Evolutionary conservation across 2,113 vertebrate genomes (phyloP).

Genomic region (Kobus ellipsiprymnus): DNA sequence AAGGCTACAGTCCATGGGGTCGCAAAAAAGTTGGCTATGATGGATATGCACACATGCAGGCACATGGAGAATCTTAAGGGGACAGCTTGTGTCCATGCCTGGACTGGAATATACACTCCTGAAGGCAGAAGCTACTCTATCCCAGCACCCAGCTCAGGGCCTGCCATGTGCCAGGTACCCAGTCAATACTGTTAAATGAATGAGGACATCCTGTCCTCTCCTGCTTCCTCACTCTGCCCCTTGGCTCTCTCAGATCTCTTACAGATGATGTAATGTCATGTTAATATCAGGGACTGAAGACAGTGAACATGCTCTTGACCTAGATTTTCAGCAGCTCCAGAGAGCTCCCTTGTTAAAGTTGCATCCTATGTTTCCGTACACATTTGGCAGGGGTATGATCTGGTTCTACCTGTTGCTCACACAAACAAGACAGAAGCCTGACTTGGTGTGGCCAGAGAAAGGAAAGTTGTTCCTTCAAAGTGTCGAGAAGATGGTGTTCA

Average conservation of each 20-base stretch:
- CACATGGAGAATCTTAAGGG: not conserved
- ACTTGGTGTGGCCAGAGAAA: not conserved
- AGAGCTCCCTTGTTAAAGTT: not conserved
- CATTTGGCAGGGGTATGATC: not conserved
- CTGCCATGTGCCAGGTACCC: not conserved
- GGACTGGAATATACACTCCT: not conserved
- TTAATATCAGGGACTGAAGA: not conserved
- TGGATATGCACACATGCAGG: accelerated
- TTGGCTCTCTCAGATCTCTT: not conserved
- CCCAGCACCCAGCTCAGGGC: no score
- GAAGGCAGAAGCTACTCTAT: not conserved
- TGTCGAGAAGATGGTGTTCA: not conserved
- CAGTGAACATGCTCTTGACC: not conserved
- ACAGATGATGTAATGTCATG: not conserved
- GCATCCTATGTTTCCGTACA: not conserved
- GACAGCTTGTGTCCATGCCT: not conserved
- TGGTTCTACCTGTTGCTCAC: not conserved
- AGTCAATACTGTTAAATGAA: not conserved
- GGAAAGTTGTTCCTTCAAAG: conserved; percentile 42
- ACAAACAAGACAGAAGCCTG: not conserved
- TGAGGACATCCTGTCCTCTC: not conserved
- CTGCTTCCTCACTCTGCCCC: not conserved
- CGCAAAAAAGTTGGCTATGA: not conserved
- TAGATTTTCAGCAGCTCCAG: not conserved
- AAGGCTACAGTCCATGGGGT: not conserved